Percentiles rank a stretch among this genome's conserved stretches.
Conservation (phyloP, 2,113 vertebrate species). For the Pycnonotus jocosus region DNA sequence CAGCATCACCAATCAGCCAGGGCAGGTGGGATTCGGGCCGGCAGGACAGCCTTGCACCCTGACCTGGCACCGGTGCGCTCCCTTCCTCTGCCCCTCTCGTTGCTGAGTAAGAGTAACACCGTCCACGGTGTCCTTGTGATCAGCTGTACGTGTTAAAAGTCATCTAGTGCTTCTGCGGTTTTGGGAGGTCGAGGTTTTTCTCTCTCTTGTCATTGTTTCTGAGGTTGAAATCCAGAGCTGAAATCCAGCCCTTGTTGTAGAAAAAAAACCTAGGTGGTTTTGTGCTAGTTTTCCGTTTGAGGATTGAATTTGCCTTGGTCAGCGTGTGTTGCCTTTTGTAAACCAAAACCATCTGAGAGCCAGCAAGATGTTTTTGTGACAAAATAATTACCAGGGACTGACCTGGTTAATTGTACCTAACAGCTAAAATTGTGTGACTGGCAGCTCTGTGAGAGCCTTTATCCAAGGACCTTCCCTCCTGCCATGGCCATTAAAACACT, state of each 20-base stretch:
- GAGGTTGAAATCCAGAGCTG: neutral
- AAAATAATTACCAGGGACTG: neutral
- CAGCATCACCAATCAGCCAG: conserved; percentile 73
- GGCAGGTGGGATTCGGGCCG: conserved; percentile 86
- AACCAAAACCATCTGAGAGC: neutral
- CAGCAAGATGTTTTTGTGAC: neutral
- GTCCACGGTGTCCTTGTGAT: conserved; percentile 34
- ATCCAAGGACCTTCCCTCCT: neutral
- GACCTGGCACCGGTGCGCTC: conserved; percentile 51
- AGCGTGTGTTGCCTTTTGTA: neutral
- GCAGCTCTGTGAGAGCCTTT: neutral
- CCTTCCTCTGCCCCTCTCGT: neutral
- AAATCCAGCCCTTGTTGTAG: neutral
- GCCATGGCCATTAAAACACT: neutral
- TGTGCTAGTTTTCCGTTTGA: neutral
- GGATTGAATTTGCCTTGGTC: neutral
- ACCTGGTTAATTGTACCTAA: neutral
- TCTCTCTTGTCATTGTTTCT: neutral
- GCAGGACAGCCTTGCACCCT: conserved; percentile 71
- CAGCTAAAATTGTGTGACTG: neutral
- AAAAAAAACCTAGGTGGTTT: neutral
- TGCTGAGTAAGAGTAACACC: conserved; percentile 51
- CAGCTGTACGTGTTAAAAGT: neutral
- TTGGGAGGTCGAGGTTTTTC: neutral
- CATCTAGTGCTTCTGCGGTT: conserved; percentile 13